Evolutionary conservation across 2,797 vertebrate species (phyloP).

Genomic region (Anniella stebbinsi): DNA sequence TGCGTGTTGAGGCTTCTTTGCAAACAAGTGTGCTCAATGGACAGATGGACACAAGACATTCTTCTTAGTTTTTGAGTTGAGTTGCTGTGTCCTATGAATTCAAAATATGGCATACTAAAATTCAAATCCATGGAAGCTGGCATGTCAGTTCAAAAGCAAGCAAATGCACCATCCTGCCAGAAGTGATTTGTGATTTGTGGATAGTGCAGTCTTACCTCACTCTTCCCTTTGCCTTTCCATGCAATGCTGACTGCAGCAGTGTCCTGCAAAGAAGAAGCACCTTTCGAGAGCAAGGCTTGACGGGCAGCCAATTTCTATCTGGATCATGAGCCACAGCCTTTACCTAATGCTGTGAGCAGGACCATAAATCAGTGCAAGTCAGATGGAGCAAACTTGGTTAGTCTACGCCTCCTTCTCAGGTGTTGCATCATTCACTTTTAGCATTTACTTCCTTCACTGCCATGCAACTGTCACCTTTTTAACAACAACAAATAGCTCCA

Average conservation of each 20-base stretch:
- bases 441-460: slow-evolving; percentile 29
- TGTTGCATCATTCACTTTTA: slow-evolving; percentile 46
- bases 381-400: background rate
- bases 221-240: background rate
- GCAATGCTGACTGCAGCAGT: background rate
- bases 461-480: slow-evolving; percentile 27
- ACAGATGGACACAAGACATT: no score
- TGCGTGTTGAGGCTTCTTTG: no score
- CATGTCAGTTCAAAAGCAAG: background rate
- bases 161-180: background rate
- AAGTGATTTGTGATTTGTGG: background rate
- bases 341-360: background rate
- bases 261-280: background rate
- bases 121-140: background rate
- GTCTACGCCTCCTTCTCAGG: slow-evolving; percentile 30
- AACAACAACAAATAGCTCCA: slow-evolving; percentile 37
- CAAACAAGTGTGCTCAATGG: no score
- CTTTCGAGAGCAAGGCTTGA: background rate
- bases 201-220: background rate
- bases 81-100: background rate
- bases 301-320: background rate
- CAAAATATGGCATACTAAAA: background rate
- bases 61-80: background rate
- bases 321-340: accelerated
- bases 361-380: slow-evolving; percentile 1